Evolutionary conservation across 2,888 invertebrate genomes (phyloP), one percentile per base, ranked within the genome.

Genomic region (Muschampia plurimacula): DNA sequence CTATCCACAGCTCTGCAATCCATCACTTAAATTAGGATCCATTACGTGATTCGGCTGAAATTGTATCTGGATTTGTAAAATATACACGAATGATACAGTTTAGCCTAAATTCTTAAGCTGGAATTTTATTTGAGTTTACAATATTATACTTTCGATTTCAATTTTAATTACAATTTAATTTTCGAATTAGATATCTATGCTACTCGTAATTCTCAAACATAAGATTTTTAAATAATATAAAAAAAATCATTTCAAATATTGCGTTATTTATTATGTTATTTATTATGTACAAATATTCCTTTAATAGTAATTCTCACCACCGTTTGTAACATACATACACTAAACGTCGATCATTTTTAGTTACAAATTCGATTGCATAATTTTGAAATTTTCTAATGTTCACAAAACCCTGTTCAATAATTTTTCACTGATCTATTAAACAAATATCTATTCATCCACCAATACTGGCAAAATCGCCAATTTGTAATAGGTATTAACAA

Each of bases 1-100:
- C 67, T 12, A 67, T 57, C 22, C 59, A 46, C 28, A 59, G 67
- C 57, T 32, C 59, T 46, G 10, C 28, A 46, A 68, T 68, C 67
- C 59, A 68, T 59, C 59, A 28, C 22, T 32, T 60, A 68, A 44
- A 59, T 59, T 68, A 59, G 59, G 41, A 59, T 59, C 67, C 59
- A 67, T 67, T 67, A 59, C 59, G 59, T 46, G 59, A 67, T 67
- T 67, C 32, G n/a, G 39, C 59, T 59, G 55, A 67, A 59, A 32
- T 67, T 28, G 57, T 32, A 59, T 59, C 59, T 59, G 55, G 22
- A 55, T 55, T 55, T 55, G 22, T 55, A 55, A 55, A 55, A 55
- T 55, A 44, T 39, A n/a, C 4, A 60, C 10, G 32, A 60, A 60
- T 60, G 60, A 39, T 36, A 57, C 28, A 57, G 6, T 28, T 57